A percentile compares a stretch with the other conserved stretches of the same genome.
These are phyloP conservation scores for Eubasilissa regina DNA, from an alignment of 1,140 invertebrate species.

Conservation along the genomic window DNA sequence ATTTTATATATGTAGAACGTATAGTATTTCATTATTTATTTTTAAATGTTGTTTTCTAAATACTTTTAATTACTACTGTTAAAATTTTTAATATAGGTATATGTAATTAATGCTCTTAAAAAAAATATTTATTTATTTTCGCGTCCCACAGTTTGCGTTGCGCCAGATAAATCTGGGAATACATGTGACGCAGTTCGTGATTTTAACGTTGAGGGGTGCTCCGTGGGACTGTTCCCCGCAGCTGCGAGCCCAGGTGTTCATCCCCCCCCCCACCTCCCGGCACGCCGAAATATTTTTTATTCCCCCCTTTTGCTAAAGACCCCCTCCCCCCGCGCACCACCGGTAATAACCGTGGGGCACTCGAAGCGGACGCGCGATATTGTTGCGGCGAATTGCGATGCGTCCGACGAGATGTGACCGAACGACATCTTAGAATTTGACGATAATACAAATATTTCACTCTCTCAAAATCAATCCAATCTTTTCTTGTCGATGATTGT, in stretches of 20 bases:
- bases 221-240: constrained; percentile 50
- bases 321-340: constrained; percentile 3
- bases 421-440: no score
- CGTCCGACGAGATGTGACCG: neutral
- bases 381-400: constrained; percentile 10
- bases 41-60: no score
- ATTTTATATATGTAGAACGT: no score
- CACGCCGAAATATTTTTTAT: neutral
- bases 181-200: constrained; percentile 43
- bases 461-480: no score
- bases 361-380: constrained; percentile 16
- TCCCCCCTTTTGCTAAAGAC: constrained; percentile 31
- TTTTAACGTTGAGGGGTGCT: constrained; percentile 22
- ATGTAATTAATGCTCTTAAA: no score
- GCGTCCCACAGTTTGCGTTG: constrained; percentile 23
- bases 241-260: constrained; percentile 57
- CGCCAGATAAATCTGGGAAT: constrained; percentile 45
- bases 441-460: no score
- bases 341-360: constrained; percentile 41
- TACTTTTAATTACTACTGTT: no score
- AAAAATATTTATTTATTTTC: neutral
- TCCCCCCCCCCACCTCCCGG: constrained; percentile 33
- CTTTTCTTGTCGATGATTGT: no score
- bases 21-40: no score
- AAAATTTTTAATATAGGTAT: no score